phyloP scores from a whole-genome alignment of 2,888 invertebrate genomes.

The Ypsolopha scabrella region DNA sequence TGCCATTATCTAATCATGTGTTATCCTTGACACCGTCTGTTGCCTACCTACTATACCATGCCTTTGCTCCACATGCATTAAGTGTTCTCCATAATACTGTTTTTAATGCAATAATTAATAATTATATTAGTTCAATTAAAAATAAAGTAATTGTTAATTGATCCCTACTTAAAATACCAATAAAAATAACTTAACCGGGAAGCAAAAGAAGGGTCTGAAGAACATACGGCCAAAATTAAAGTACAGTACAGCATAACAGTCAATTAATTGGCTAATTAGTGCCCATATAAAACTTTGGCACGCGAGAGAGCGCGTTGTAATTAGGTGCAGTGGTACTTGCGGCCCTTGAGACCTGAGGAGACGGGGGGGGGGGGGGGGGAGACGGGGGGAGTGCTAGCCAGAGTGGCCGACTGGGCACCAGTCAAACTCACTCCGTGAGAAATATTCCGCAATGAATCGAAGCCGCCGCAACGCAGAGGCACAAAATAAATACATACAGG shows the following conservation, averaged over 20 bases:
- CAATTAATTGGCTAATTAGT: conserved; percentile 3
- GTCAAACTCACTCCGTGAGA: conserved; percentile 51
- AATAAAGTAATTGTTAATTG: too few species aligned
- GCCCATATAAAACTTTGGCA: conserved; percentile 3
- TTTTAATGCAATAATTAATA: too few species aligned
- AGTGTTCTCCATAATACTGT: too few species aligned
- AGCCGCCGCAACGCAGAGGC: not conserved
- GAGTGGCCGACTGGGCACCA: conserved; percentile 23
- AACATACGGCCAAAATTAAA: not conserved
- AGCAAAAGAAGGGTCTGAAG: too few species aligned
- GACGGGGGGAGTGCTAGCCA: conserved; percentile 56
- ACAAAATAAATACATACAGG: too few species aligned
- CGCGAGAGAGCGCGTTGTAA: not conserved
- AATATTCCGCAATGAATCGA: conserved; percentile 55
- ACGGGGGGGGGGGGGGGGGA: conserved; percentile 38
- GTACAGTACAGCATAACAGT: not conserved
- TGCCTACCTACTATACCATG: too few species aligned
- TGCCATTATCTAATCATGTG: too few species aligned
- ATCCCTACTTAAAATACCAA: too few species aligned
- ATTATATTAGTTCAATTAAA: too few species aligned
- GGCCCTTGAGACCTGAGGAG: conserved; percentile 1
- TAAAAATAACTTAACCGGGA: too few species aligned
- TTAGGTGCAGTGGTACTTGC: conserved; percentile 1
- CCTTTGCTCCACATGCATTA: too few species aligned
- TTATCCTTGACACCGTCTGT: too few species aligned